phyloP scores from a whole-genome alignment of 2,888 invertebrate genomes.

The Luffia ferchaultella region DNA sequence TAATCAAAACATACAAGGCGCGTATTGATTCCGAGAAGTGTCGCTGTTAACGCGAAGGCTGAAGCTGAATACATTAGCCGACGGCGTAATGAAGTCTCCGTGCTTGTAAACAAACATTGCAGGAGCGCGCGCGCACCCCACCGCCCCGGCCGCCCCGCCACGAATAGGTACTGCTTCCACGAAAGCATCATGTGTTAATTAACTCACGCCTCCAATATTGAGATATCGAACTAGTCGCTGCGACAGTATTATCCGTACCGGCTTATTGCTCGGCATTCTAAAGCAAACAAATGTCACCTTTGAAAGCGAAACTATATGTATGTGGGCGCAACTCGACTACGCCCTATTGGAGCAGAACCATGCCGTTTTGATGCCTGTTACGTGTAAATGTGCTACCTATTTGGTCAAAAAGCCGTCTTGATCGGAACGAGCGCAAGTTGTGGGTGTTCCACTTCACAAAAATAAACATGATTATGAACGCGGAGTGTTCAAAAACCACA shows the following conservation, averaged over 20 bases:
- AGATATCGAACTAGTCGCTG: conserved; percentile 35
- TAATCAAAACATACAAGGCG: conserved; percentile 67
- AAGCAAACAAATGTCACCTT: not conserved
- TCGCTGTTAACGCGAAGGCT: conserved; percentile 65
- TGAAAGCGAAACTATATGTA: not conserved
- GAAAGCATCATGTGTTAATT: conserved; percentile 64
- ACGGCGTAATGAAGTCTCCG: conserved; percentile 66
- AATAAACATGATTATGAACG: conserved; percentile 62
- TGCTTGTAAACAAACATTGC: conserved; percentile 62
- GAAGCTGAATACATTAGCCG: conserved; percentile 68
- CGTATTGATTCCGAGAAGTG: conserved; percentile 68
- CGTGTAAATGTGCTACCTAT: too few relatives aligned
- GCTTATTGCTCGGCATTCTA: conserved; percentile 10
- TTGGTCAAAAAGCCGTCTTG: too few relatives aligned
- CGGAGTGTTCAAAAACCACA: conserved; percentile 54
- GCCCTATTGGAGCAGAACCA: not conserved
- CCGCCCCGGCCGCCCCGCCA: conserved; percentile 19
- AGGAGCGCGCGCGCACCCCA: conserved; percentile 17
- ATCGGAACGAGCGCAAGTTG: not conserved
- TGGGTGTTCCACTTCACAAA: conserved; percentile 49
- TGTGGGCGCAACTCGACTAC: not conserved
- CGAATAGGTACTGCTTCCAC: conserved; percentile 49
- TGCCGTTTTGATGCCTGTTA: too few relatives aligned
- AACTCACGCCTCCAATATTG: conserved; percentile 63
- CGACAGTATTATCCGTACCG: not conserved